Evolutionary conservation across 2,797 vertebrate species (phyloP), one percentile per base, ranked within the genome.

Genomic region (Protonibea diacanthus): DNA sequence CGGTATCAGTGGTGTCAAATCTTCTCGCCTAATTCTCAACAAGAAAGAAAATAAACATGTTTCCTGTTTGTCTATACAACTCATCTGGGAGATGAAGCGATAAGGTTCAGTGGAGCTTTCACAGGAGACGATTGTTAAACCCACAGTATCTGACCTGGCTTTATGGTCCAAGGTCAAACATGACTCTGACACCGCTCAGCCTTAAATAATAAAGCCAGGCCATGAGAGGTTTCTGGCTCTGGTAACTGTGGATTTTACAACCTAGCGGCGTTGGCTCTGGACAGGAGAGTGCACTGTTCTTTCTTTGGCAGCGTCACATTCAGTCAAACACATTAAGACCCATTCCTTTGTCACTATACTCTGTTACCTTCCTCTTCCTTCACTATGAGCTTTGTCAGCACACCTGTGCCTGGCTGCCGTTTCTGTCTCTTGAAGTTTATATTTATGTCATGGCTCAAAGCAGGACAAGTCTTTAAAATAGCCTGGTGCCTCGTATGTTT

Each of bases 191-290:
- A 27, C 29, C 9, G 3, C 57, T 71, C 56, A 33, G 44, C 5
- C 47, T 68, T 82, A 61, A 74, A 83, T 65, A 49, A 33, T 61
- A 29, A 44, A 78, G 48, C 15, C 38, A 53, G 53, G 64, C 12
- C 49, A 10, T 60, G 47, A 58, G 29, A 59, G 58, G 51, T 29
- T 90, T 73, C 63, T 84, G 75, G 52, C 74, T 74, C 56, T 70
- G 51, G 52, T 6, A 60, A 77, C 76, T 51, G 18, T 73, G 76
- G 85, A 58, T 76, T 86, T 85, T 84, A 81, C 49, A 78, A 73
- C 59, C 69, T 76, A 78, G 77, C 64, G 88, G 83, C 77, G 60
- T 83, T 76, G 74, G 78, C 73, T 85, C 76, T 17, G 59, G 48
- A 51, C 40, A 56, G 57, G 45, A 49, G 52, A 75, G 68, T 52